Base-by-base conservation (phyloP, 2,113 vertebrate species). In the Eubucco bourcierii region DNA sequence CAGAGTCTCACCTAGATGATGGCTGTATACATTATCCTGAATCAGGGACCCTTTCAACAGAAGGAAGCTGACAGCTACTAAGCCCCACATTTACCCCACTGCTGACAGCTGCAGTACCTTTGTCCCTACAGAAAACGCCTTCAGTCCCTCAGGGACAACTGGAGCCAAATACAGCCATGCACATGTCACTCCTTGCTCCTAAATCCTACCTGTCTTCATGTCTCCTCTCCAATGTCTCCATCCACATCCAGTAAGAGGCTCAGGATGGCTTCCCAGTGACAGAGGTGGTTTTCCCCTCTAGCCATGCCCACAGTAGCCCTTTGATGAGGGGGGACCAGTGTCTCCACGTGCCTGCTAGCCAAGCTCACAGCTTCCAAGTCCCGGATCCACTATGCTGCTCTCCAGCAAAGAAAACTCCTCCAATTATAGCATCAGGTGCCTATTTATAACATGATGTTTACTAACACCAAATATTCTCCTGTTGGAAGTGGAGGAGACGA, bases 361-460 rank as follows among this genome's bases (percentile, higher is more conserved):
- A 2, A 53, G 58, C 60, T 71, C 53, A 61, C 14, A 47, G 79
- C 44, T 78, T 53, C 58, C 80, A 87, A 47, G 29, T 15, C 39
- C 39, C 65, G 24, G 15, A 28, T 27, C 12, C 53, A 52, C 53
- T 24, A 39, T 1, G 39, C 27, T 39, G 37, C 27, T 86, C 37
- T 60, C 46, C 59, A 84, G 80, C 31, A 37, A 8, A 73, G 89
- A 82, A 82, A 75, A 68, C 44, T 70, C 75, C 52, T 90, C 82
- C 39, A 29, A 58, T 23, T 50, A 85, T 87, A 95, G 87, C 85
- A 95, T 50, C 73, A 59, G 66, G 25, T 86, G 27, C 44, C 80
- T 96, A 85, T 95, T 96, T 92, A 90, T 94, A 96, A 91, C 55
- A 27, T 7, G 24, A 53, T 95, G 76, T 96, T 96, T 96, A 93